A percentile compares a stretch with the other conserved stretches of the same genome.
phyloP scores from a whole-genome alignment of 2,797 vertebrate genomes.

The Helicolenus hilgendorfi region DNA sequence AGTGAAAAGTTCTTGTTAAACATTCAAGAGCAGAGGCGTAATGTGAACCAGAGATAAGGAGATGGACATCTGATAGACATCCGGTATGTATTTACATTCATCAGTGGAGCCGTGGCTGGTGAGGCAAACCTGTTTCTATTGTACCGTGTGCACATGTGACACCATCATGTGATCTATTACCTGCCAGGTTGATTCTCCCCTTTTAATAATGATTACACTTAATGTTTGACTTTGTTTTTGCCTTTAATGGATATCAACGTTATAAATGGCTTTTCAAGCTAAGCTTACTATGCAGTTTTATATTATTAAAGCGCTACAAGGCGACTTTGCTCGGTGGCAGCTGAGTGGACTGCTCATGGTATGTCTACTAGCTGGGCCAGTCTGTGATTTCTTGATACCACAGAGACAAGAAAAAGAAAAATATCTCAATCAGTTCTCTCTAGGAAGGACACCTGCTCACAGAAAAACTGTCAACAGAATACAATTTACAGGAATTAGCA shows the following conservation, averaged over 20 bases:
- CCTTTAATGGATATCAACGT: neutral
- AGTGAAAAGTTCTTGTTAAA: neutral
- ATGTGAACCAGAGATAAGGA: constrained; percentile 16
- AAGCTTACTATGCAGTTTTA: neutral
- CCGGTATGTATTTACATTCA: constrained; percentile 57
- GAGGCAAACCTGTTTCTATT: constrained; percentile 44
- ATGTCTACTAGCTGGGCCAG: neutral
- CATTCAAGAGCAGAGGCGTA: constrained; percentile 42
- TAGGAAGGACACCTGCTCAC: neutral
- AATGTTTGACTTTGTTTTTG: neutral
- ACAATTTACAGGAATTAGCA: neutral
- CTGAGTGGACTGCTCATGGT: neutral
- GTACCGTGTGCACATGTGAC: constrained; percentile 11
- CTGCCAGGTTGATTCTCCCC: neutral
- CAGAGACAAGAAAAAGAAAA: neutral
- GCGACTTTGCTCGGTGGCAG: neutral
- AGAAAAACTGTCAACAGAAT: neutral
- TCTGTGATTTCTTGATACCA: neutral
- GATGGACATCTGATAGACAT: constrained; percentile 25
- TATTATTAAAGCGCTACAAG: neutral
- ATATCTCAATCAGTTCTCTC: neutral
- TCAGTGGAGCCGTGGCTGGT: constrained; percentile 37
- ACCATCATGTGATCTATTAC: neutral
- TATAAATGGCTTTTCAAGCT: neutral
- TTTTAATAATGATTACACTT: neutral